Percentiles rank a stretch among this genome's conserved stretches.
These are phyloP conservation scores for Sebastes dallii DNA, from an alignment of 2,797 vertebrate species.

Conservation along the genomic window DNA sequence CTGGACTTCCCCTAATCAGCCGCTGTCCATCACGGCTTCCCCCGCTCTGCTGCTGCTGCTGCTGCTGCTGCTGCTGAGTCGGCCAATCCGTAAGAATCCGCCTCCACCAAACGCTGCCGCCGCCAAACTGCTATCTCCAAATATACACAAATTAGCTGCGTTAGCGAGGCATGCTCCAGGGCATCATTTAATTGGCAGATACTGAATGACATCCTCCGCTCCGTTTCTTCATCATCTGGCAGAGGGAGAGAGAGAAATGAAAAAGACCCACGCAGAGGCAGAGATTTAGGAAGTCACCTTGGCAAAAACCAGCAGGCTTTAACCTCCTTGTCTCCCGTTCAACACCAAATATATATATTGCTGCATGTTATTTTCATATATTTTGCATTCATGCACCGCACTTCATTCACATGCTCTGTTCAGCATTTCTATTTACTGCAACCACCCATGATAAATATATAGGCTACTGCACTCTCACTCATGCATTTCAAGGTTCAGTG, in stretches of 20 bases:
- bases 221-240: slow-evolving; percentile 27
- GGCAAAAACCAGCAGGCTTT: slow-evolving; percentile 13
- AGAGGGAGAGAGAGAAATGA: slow-evolving; percentile 15
- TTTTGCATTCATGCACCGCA: background rate
- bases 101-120: slow-evolving; percentile 8
- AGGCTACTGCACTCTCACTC: background rate
- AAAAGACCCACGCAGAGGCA: slow-evolving; percentile 10
- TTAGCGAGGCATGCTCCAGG: slow-evolving; percentile 68
- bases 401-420: background rate
- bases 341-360: no score
- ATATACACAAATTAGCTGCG: slow-evolving; percentile 69
- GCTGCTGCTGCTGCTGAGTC: slow-evolving; percentile 42
- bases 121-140: slow-evolving; percentile 49
- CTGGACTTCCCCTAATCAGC: slow-evolving; percentile 76
- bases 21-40: slow-evolving; percentile 71
- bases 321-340: slow-evolving; percentile 17
- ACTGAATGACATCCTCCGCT: slow-evolving; percentile 53
- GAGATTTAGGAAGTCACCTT: slow-evolving; percentile 54
- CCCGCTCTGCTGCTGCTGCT: slow-evolving; percentile 25
- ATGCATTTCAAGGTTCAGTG: background rate
- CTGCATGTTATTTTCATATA: slow-evolving; percentile 1
- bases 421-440: background rate
- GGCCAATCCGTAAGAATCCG: slow-evolving; percentile 16
- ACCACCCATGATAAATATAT: background rate
- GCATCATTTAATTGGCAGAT: slow-evolving; percentile 77